Evolutionary conservation across 2,888 invertebrate genomes (phyloP).

Genomic region (Heliconius ismenius): DNA sequence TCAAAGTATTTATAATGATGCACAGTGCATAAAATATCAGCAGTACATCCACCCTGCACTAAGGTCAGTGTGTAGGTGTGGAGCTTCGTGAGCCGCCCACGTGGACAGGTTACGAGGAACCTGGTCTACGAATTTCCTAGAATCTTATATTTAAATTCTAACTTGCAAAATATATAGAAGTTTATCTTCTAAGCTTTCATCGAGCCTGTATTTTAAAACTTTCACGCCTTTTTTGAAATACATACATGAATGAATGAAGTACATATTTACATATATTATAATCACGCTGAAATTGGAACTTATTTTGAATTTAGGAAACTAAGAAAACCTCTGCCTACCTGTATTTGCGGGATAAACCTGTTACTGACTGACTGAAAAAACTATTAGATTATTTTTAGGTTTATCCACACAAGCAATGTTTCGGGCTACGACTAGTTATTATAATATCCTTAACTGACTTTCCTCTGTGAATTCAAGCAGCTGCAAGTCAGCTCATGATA

Average conservation of each 20-base stretch:
- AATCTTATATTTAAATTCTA: constrained; percentile 33
- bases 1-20: constrained; percentile 1
- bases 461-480: constrained; percentile 43
- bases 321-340: no score
- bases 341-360: no score
- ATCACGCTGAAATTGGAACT: no score
- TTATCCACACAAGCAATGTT: not conserved
- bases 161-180: not conserved
- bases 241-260: not conserved
- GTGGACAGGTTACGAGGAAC: constrained; percentile 62
- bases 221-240: not conserved
- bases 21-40: constrained; percentile 29
- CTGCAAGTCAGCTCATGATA: constrained; percentile 43
- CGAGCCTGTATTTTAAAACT: not conserved
- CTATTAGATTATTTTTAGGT: not conserved
- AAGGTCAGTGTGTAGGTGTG: constrained; percentile 71
- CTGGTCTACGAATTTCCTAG: constrained; percentile 43
- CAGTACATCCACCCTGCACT: constrained; percentile 41
- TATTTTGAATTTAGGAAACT: no score
- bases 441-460: not conserved
- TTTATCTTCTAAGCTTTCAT: not conserved
- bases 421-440: not conserved
- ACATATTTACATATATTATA: no score
- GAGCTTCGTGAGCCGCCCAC: constrained; percentile 66
- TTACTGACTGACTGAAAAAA: no score